phyloP scores from a whole-genome alignment of 2,113 vertebrate genomes.

The cattle (Bos taurus) region DNA sequence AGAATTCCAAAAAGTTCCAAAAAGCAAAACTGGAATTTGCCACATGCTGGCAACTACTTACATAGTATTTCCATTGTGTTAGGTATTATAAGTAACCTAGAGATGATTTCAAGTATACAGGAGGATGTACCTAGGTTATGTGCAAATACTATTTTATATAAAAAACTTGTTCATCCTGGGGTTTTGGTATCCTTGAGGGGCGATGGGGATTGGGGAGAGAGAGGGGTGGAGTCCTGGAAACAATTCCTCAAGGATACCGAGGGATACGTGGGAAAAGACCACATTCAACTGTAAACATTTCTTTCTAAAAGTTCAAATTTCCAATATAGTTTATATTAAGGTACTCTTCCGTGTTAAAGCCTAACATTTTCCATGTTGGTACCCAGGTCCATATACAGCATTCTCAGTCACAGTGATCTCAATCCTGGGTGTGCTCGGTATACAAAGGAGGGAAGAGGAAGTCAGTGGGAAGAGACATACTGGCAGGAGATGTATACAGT shows the following conservation, averaged over 20 bases:
- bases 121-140: neutral
- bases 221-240: neutral
- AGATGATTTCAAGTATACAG: neutral
- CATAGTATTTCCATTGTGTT: accelerated
- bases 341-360: neutral
- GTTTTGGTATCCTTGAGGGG: neutral
- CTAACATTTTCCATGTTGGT: neutral
- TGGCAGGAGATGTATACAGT: neutral
- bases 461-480: neutral
- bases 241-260: neutral
- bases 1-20: neutral
- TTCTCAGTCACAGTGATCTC: neutral
- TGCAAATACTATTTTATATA: neutral
- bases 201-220: neutral
- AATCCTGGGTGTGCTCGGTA: neutral
- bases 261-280: neutral
- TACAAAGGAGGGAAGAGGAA: neutral
- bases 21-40: neutral
- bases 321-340: neutral
- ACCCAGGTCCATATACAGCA: neutral
- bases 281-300: neutral
- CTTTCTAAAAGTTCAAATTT: neutral
- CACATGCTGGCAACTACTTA: neutral
- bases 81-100: neutral
- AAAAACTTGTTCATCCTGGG: neutral